Evolutionary conservation across 2,797 vertebrate species (phyloP).

Genomic region (Anomalospiza imberbis): DNA sequence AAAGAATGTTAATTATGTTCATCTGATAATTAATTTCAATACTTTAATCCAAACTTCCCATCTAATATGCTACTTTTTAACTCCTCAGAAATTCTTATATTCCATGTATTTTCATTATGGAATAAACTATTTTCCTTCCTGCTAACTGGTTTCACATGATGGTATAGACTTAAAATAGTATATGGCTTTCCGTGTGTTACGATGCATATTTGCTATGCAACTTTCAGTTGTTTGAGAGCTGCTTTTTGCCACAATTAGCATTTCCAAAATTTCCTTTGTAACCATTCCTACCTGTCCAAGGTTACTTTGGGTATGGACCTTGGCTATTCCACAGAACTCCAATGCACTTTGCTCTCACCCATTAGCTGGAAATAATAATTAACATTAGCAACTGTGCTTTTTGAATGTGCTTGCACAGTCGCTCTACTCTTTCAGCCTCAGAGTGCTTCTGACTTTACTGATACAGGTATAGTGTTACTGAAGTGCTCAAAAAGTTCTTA

Average conservation of each 20-base stretch:
- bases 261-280: neutral
- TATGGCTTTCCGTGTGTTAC: neutral
- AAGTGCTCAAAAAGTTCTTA: neutral
- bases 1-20: neutral
- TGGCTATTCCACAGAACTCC: neutral
- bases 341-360: conserved; percentile 1
- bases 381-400: neutral
- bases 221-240: neutral
- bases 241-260: neutral
- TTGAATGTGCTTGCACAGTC: neutral
- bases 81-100: neutral
- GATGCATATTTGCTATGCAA: neutral
- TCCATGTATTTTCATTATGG: neutral
- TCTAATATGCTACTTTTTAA: neutral
- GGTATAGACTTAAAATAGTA: neutral
- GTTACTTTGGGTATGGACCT: neutral
- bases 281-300: neutral
- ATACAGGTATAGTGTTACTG: neutral
- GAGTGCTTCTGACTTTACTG: neutral
- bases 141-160: neutral
- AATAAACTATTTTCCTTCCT: neutral
- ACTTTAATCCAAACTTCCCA: neutral
- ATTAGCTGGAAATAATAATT: neutral
- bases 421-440: neutral
- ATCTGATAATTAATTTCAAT: neutral